A percentile compares a stretch with the other conserved stretches of the same genome.
These are phyloP conservation scores for Aratinga solstitialis DNA, from an alignment of 2,797 vertebrate species.

Conservation along the genomic window DNA sequence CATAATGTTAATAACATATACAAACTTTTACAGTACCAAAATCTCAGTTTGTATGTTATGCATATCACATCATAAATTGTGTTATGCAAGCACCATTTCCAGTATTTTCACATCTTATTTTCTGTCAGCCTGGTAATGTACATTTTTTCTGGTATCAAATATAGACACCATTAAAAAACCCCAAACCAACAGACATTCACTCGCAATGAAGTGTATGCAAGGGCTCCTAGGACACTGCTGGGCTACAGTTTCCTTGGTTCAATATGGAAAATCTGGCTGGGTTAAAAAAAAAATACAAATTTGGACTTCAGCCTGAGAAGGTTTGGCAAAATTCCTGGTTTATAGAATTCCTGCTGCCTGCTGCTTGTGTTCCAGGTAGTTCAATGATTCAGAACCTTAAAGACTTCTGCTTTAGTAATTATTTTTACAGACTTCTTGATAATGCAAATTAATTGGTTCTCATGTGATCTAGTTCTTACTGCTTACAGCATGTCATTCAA, in stretches of 20 bases:
- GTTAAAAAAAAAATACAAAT: not conserved
- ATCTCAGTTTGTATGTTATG: not conserved
- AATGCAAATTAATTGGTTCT: constrained; percentile 36
- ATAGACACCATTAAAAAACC: not conserved
- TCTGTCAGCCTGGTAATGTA: not conserved
- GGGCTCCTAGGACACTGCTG: not conserved
- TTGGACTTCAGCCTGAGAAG: constrained; percentile 31
- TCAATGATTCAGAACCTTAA: not conserved
- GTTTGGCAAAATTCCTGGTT: constrained; percentile 57
- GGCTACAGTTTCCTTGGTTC: constrained; percentile 18
- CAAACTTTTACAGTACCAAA: constrained; percentile 9
- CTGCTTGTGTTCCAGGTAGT: constrained; percentile 22
- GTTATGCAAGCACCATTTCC: not conserved
- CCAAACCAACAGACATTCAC: not conserved
- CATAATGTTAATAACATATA: constrained; percentile 13
- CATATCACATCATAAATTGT: constrained; percentile 35
- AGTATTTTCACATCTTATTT: constrained; percentile 34
- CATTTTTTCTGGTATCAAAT: constrained; percentile 10
- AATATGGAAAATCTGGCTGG: constrained; percentile 20
- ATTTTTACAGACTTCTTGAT: constrained; percentile 45
- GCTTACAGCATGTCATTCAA: not conserved
- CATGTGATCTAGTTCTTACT: not conserved
- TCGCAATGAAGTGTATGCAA: not conserved
- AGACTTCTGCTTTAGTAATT: constrained; percentile 23
- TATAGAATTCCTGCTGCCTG: constrained; percentile 38